Percentiles rank a stretch among this genome's conserved stretches.
Conservation (phyloP, 1,140 invertebrate species). For the Yoshiicerus persimilis region DNA sequence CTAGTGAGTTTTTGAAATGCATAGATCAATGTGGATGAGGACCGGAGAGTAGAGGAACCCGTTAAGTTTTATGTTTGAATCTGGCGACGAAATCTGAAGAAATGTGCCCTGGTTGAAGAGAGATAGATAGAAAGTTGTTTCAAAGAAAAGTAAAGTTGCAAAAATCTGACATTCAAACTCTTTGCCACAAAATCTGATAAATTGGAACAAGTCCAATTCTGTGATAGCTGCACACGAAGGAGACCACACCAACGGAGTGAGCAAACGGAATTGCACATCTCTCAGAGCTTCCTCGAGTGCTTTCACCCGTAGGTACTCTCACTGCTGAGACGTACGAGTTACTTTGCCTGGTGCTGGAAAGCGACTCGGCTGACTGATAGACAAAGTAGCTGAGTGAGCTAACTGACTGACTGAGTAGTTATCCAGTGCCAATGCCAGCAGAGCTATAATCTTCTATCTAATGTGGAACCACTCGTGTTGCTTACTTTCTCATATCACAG, state of each 20-base stretch:
- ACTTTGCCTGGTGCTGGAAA: too few relatives aligned
- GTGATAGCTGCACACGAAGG: neutral
- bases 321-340: neutral
- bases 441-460: neutral
- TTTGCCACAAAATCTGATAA: constrained; percentile 41
- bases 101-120: neutral
- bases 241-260: constrained; percentile 23
- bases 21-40: constrained; percentile 33
- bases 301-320: neutral
- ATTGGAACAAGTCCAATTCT: constrained; percentile 45
- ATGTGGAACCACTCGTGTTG: neutral
- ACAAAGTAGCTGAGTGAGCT: neutral
- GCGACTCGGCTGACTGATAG: neutral
- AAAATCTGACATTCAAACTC: constrained; percentile 44
- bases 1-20: constrained; percentile 10
- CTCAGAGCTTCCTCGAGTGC: neutral
- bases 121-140: constrained; percentile 28
- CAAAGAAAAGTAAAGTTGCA: constrained; percentile 41
- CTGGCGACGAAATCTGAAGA: neutral
- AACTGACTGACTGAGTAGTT: neutral
- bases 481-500: neutral
- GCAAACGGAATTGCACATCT: constrained; percentile 39
- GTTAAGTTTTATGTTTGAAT: constrained; percentile 30
- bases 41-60: neutral
- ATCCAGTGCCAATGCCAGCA: neutral